Conservation (phyloP, 2,113 vertebrate genomes). For the Podocnemis expansa region DNA sequence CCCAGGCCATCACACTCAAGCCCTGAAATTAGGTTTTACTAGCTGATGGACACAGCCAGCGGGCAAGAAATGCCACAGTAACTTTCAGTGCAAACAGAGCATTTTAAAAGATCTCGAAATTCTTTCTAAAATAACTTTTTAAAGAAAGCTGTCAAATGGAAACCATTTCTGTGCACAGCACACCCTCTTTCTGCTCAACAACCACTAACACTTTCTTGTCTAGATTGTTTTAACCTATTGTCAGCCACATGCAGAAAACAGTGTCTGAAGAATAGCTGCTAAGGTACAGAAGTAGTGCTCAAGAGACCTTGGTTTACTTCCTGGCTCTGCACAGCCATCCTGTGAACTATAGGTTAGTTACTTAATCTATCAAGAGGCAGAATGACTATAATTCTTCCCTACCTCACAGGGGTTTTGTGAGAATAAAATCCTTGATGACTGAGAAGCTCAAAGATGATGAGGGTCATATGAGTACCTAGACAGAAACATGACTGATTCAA, state of each 20-base stretch:
- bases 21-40: not conserved
- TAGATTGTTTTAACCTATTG: not conserved
- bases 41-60: not conserved
- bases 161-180: not conserved
- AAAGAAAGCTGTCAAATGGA: not conserved
- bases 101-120: not conserved
- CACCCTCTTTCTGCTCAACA: accelerated
- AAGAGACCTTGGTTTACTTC: not conserved
- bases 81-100: accelerated
- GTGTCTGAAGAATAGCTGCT: not conserved
- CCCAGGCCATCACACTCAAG: not conserved
- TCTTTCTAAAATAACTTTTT: not conserved
- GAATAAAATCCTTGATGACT: not conserved
- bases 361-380: not conserved
- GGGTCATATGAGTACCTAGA: not conserved
- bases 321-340: not conserved
- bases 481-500: not conserved
- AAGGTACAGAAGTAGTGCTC: not conserved
- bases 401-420: not conserved
- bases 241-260: accelerated
- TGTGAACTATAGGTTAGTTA: not conserved
- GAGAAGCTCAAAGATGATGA: not conserved
- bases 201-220: not conserved
- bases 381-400: not conserved
- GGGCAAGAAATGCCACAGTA: not conserved